Evolutionary conservation across 2,888 invertebrate genomes (phyloP).

Genomic region (Sphinx pinastri): DNA sequence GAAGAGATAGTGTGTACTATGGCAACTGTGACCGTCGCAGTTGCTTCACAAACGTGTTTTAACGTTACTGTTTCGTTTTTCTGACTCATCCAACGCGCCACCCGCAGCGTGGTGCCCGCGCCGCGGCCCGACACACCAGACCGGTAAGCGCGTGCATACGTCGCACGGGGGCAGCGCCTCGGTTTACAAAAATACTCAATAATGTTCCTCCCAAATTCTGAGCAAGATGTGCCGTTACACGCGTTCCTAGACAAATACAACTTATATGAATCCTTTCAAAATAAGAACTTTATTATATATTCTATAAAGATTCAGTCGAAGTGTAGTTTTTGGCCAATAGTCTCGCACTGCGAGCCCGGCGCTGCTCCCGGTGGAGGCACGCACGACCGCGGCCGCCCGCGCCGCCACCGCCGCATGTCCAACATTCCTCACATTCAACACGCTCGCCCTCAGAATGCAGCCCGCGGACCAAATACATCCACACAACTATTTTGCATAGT

Average conservation of each 20-base stretch:
- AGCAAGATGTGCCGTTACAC: too few species aligned
- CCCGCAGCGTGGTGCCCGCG: slow-evolving; percentile 72
- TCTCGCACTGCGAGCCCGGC: slow-evolving; percentile 27
- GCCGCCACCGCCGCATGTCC: slow-evolving; percentile 61
- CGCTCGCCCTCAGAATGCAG: slow-evolving; percentile 76
- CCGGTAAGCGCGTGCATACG: slow-evolving; percentile 61
- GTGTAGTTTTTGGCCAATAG: too few species aligned
- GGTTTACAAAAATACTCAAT: too few species aligned
- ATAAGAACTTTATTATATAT: too few species aligned
- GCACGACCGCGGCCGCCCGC: slow-evolving; percentile 58
- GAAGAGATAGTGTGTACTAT: slow-evolving; percentile 79
- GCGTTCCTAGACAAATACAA: too few species aligned
- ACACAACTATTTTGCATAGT: slow-evolving; percentile 75
- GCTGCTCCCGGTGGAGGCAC: slow-evolving; percentile 46
- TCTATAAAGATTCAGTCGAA: too few species aligned
- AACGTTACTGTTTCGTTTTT: slow-evolving; percentile 68
- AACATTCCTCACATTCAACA: slow-evolving; percentile 76
- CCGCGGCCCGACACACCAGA: slow-evolving; percentile 60
- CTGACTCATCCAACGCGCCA: slow-evolving; percentile 80
- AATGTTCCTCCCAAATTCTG: too few species aligned
- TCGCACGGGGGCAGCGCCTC: slow-evolving; percentile 32
- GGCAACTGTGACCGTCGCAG: slow-evolving; percentile 44
- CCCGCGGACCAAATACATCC: slow-evolving; percentile 66
- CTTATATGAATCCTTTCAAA: too few species aligned
- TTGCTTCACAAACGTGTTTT: slow-evolving; percentile 56